Conservation (phyloP, 2,113 vertebrate genomes). For the Coracopsis vasa region DNA sequence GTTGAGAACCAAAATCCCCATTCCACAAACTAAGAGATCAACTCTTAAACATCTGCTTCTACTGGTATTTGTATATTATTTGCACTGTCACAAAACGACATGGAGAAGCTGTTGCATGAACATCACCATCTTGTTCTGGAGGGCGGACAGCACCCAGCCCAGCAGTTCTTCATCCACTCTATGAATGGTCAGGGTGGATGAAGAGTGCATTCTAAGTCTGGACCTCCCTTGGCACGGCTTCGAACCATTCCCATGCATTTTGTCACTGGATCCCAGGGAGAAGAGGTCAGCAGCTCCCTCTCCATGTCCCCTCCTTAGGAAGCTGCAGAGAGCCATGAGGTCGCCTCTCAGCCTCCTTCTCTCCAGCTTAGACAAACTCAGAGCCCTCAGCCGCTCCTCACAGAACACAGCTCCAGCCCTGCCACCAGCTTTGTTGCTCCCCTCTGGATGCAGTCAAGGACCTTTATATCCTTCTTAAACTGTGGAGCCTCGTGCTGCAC, state of each 20-base stretch:
- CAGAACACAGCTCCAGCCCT: not conserved
- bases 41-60: not conserved
- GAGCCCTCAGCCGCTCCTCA: not conserved
- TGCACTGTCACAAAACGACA: not conserved
- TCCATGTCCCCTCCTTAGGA: not conserved
- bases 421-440: not conserved
- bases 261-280: not conserved
- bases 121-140: not conserved
- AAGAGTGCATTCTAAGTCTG: not conserved
- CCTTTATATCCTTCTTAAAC: not conserved
- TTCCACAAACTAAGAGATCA: not conserved
- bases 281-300: not conserved
- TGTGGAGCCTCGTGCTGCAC: not conserved
- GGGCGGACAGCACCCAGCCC: not conserved
- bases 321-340: not conserved
- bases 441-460: too few species aligned
- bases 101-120: not conserved
- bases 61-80: not conserved
- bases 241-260: fast-evolving
- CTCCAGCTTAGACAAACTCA: not conserved
- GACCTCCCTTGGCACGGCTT: not conserved
- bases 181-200: not conserved
- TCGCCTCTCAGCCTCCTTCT: too few species aligned
- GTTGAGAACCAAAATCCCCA: not conserved
- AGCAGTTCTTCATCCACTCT: too few species aligned